phyloP scores from a whole-genome alignment of 2,113 vertebrate species.

The Albula glossodonta region DNA sequence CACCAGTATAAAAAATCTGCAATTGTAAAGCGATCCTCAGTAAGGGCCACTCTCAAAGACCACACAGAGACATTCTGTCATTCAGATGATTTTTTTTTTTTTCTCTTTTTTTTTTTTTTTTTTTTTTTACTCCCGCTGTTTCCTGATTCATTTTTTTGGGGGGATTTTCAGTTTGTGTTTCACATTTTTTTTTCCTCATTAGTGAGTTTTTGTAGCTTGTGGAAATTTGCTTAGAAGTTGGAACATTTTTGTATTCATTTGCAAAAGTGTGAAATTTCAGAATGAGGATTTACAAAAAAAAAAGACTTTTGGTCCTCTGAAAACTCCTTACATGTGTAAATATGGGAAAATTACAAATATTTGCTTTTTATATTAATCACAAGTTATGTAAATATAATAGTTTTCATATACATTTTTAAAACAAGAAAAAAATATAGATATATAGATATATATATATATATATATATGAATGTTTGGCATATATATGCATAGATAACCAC shows the following conservation, averaged over 20 bases:
- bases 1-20: slow-evolving; percentile 51
- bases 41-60: slow-evolving; percentile 52
- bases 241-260: slow-evolving; percentile 50
- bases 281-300: slow-evolving; percentile 51
- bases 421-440: slow-evolving; percentile 53
- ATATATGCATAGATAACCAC: slow-evolving; percentile 81
- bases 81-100: slow-evolving; percentile 20
- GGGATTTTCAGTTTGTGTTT: slow-evolving; percentile 31
- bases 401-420: slow-evolving; percentile 81
- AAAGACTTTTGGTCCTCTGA: slow-evolving; percentile 47
- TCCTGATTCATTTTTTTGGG: slow-evolving; percentile 47
- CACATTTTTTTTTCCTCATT: slow-evolving; percentile 44
- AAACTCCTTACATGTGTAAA: slow-evolving; percentile 66
- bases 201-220: slow-evolving; percentile 74
- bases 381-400: slow-evolving; percentile 79
- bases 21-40: slow-evolving; percentile 54
- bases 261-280: slow-evolving; percentile 60
- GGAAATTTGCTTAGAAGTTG: slow-evolving; percentile 55
- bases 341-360: slow-evolving; percentile 63
- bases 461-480: slow-evolving; percentile 81
- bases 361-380: slow-evolving; percentile 70
- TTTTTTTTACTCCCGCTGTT: slow-evolving; percentile 32
- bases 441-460: slow-evolving; percentile 61
- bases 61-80: slow-evolving; percentile 62
- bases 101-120: not conserved